Base-by-base conservation (phyloP, 2,113 vertebrate species). In the Sylvicapra grimmia region DNA sequence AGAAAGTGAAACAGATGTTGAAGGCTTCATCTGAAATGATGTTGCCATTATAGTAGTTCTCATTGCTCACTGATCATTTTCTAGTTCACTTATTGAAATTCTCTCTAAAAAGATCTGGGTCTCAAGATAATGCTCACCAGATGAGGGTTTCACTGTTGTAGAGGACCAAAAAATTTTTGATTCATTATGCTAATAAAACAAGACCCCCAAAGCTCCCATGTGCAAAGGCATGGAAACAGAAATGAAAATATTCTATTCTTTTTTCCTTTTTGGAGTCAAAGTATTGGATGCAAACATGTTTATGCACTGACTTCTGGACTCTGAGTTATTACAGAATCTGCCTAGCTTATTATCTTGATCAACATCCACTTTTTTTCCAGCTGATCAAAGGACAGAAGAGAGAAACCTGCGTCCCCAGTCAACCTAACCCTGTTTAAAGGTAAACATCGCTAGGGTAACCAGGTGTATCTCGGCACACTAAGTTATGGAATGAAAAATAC, bases 1-100 rank as follows among this genome's bases (percentile, higher is more conserved):
- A 97, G 96, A 97, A 95, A 96, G 94, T 0, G 49, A 97, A 97
- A 82, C 97, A 98, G 97, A 98, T 98, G 96, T 94, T 79, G 72
- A 96, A 82, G 86, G 1, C 89, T 95, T 98, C 68, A 1, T 91
- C 92, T 92, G 91, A 94, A 98, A 97, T 92, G 90, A 93, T 94
- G 84, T 95, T 97, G 96, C 93, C 80, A 87, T 95, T 97, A 68
- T 84, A 96, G 91, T 75, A 58, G 56, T 79, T 44, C 94, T 97
- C 63, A 21, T 59, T 93, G 93, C 61, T 96, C 58, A 59, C 94
- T 94, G 93, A 93, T 97, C 82, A 93, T 87, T 96, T 97, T 98
- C 65, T 95, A 21, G 75, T 89, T 96, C 58, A 80, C 61, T 86
- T 95, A 87, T 61, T 95, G 93, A 96, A 82, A 94, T 93, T 80